phyloP scores from a whole-genome alignment of 2,797 vertebrate genomes.

The Eospalax fontanierii region DNA sequence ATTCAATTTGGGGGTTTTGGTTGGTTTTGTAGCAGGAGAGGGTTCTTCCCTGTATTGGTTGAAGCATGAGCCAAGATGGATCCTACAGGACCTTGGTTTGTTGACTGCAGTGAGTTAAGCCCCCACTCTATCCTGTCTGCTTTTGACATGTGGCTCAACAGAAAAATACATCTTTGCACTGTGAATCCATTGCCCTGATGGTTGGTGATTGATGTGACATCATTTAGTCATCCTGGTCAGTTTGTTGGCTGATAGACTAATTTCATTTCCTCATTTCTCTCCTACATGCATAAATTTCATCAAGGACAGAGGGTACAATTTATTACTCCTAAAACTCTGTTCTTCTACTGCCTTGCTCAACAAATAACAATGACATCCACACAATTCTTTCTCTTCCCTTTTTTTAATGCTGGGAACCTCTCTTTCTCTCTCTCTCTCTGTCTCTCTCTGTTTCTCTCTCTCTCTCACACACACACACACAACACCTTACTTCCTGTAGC shows the following conservation, averaged over 20 bases:
- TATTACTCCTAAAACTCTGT: neutral
- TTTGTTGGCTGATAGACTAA: neutral
- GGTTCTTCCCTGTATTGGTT: neutral
- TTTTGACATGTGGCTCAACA: neutral
- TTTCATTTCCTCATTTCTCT: conserved; percentile 3
- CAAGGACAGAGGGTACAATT: neutral
- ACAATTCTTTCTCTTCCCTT: neutral
- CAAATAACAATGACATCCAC: neutral
- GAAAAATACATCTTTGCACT: neutral
- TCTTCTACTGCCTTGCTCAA: neutral
- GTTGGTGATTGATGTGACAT: neutral
- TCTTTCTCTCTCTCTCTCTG: too few relatives aligned
- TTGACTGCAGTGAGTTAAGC: neutral
- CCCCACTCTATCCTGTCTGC: neutral
- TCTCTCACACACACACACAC: neutral
- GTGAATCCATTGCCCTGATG: neutral
- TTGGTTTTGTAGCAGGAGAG: neutral
- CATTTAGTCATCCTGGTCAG: neutral
- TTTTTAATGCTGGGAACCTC: neutral
- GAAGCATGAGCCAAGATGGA: neutral
- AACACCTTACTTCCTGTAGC: neutral
- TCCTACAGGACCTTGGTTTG: neutral
- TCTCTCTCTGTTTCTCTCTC: too few relatives aligned
- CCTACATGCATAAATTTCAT: conserved; percentile 21
- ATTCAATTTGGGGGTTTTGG: neutral